Base-by-base conservation (phyloP, 2,888 invertebrate genomes). In the Diplolepis rosae region DNA sequence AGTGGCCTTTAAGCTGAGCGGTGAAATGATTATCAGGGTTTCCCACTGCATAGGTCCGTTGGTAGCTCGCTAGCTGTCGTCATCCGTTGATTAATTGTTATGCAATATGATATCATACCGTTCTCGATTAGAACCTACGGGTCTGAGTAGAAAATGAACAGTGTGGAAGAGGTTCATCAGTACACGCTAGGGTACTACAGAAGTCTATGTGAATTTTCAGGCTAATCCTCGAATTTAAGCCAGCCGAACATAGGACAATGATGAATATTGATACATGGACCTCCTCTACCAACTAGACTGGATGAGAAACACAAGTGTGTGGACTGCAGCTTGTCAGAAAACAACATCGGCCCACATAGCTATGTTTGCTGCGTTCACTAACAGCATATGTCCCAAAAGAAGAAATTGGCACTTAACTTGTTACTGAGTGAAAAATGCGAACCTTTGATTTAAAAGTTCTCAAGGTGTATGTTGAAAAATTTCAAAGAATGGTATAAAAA, bases 1-100 rank as follows among this genome's bases (percentile, higher is more conserved):
- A 88, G 87, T 87, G 88, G 88, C 88, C 88, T 89, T 88, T 89
- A 89, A 89, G 88, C 88, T 88, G 87, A 84, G 85, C 85, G 83
- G 85, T 89, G 87, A 89, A 89, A 88, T 89, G 88, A 88, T 89
- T 89, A 89, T 89, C 88, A 87, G 87, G 83, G 84, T 80, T 86
- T 85, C 84, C 85, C 87, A 87, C 85, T 85, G 85, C 85, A 82
- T 82, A 79, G 82, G 78, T 79, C 72, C 77, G 78, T 72, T 78
- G 84, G 83, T 86, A 79, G 78, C 79, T 77, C 79, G 81, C 82
- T 79, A 84, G 86, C 87, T 85, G 87, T 87, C 87, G 87, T 88
- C 88, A 82, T 84, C 83, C 87, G 84, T 87, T 88, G 88, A 89
- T 89, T 89, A 89, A 88, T 89, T 88, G 88, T 87, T 88, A 89